Base-by-base conservation (phyloP, 1,140 invertebrate species). In the Bombus vancouverensis region DNA sequence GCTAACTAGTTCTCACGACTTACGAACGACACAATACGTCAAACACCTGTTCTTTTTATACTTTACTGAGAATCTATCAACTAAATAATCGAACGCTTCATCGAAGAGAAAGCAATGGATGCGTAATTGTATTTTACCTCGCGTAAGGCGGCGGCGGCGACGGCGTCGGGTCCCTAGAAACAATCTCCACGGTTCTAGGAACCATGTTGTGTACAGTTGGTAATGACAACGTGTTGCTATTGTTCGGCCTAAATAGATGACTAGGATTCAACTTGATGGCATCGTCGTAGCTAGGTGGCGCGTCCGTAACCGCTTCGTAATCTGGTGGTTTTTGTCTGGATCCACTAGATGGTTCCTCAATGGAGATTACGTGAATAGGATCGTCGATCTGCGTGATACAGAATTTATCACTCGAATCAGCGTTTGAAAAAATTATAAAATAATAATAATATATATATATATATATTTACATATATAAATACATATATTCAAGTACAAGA, bases 281-380 rank as follows among this genome's bases (percentile, higher is more conserved):
- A 88, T 97, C 97, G 86, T 97, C 97, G 91, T 97, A 97, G 44
- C 96, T 97, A 1, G 97, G 97, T 65, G 97, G 97, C 68, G 96
- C 95, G 32, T 96, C 96, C 5, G 96, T 96, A 44, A 97, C 96
- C 0, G 96, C 96, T 87, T 97, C 97, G 92, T 97, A 97, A 91
- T 97, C 97, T 39, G 97, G 97, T 39, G 97, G 97, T 91, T 97
- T 97, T 87, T 97, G 96, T 81, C 96, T 94, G 91, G 92, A 92
- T 47, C 90, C 88, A 76, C 89, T 89, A 5, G 93, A 91, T 71
- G 94, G 92, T 86, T 95, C 94, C 79, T 96, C 96, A 89, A 96
- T 96, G 75, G 96, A 96, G 87, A 97, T 97, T 81, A 97, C 96
- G 92, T 97, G 96, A 81, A 97, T 96, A 34, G 96, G 96, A 94